Evolutionary conservation across 2,888 invertebrate genomes (phyloP).

Genomic region (Microplitis manilae): DNA sequence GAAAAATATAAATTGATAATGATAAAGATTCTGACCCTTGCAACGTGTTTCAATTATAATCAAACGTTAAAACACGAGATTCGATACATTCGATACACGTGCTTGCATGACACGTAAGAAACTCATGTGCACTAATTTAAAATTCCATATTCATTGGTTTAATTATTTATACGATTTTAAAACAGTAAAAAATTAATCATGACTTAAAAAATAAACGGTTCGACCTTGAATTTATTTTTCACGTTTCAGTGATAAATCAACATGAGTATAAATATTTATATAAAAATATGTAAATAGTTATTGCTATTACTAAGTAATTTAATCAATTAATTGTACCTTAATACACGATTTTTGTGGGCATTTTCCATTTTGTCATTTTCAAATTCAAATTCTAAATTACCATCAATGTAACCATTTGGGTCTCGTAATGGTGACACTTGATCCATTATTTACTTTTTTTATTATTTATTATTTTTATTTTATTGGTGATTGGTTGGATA

Average conservation of each 20-base stretch:
- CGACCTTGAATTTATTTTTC: too few species aligned
- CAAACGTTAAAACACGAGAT: background rate
- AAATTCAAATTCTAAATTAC: slow-evolving; percentile 50
- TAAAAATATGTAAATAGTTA: too few species aligned
- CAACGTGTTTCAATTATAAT: background rate
- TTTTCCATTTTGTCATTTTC: slow-evolving; percentile 49
- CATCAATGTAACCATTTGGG: slow-evolving; percentile 52
- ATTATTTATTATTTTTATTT: background rate
- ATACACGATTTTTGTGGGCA: slow-evolving; percentile 59
- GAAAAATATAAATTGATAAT: slow-evolving; percentile 23
- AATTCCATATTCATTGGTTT: too few species aligned
- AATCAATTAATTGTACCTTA: slow-evolving; percentile 57
- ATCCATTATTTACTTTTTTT: slow-evolving; percentile 52
- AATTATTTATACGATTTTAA: too few species aligned
- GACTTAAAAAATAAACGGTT: too few species aligned
- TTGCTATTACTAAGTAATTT: background rate
- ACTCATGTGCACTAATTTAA: too few species aligned
- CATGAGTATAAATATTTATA: too few species aligned
- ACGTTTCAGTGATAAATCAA: too few species aligned
- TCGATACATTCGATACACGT: slow-evolving; percentile 8
- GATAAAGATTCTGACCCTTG: slow-evolving; percentile 9
- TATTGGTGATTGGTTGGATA: background rate
- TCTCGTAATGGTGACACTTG: slow-evolving; percentile 59
- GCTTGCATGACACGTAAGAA: background rate
- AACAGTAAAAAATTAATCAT: too few species aligned